phyloP scores from a whole-genome alignment of 2,797 vertebrate species.

The Botia kubotai region DNA sequence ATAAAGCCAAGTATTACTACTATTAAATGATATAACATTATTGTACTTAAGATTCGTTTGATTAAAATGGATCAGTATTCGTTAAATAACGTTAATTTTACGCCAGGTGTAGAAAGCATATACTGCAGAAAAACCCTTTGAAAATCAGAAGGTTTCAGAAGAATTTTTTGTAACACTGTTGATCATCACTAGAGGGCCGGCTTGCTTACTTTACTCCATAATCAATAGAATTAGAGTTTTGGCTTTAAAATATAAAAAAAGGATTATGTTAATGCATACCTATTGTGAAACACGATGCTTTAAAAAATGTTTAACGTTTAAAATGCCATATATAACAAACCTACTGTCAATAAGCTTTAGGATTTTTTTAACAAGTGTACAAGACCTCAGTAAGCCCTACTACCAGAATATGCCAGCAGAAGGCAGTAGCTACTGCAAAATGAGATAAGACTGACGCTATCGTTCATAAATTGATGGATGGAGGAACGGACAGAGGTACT shows the following conservation, averaged over 20 bases:
- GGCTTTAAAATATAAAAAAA: neutral
- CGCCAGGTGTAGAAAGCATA: no score
- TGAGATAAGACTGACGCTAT: neutral
- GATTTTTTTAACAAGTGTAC: neutral
- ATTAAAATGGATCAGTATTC: no score
- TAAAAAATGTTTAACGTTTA: neutral
- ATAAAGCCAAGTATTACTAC: neutral
- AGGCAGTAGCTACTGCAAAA: slow-evolving; percentile 8
- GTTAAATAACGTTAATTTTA: no score
- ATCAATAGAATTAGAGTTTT: neutral
- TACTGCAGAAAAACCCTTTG: no score
- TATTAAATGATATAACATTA: neutral
- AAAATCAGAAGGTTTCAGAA: neutral
- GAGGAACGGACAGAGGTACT: no score
- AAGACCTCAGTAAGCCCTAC: no score
- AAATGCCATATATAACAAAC: neutral
- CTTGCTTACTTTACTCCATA: neutral
- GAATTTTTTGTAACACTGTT: neutral
- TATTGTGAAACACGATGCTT: neutral
- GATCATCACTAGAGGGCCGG: slow-evolving; percentile 21
- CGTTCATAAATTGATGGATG: neutral
- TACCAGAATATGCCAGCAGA: neutral
- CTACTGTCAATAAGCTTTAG: neutral
- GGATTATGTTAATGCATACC: neutral
- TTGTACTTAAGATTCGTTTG: no score